Base-by-base conservation (phyloP, 1,140 invertebrate species). In the Camponotus floridanus region DNA sequence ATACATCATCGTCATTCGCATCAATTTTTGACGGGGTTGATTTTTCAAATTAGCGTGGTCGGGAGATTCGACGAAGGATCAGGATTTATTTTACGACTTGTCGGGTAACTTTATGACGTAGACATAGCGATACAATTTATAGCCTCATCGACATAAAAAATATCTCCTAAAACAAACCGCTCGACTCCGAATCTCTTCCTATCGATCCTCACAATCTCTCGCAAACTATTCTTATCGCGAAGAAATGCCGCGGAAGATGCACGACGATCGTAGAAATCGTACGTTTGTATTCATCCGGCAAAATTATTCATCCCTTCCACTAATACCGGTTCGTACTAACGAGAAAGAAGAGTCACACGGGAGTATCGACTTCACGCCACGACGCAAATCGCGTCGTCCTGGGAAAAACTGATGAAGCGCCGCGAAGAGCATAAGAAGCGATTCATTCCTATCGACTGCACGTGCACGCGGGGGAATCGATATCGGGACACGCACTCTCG, bases 231-330 rank as follows among this genome's bases (percentile, higher is more conserved):
- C 48, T 39, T 42, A 21, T 65, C 55, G 51, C 57, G 68, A 71
- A 31, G 15, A 33, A 18, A 15, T 5, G 8, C 21, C 18, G 7
- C 4, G 18, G 36, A 13, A n/a, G 8, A 0, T 13, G 15, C 3
- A 42, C 55, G 39, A 51, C 15, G 55, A 31, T 18, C 7, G 45
- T 8, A 18, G 62, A 26, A 33, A 5, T 76, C n/a, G 45, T 26
- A 51, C 13, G 48, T 92, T 92, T 87, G 90, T 93, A 92, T 93
- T 92, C 92, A 90, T 86, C 21, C 39, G 48, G 73, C 68, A 85
- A 90, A 91, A 93, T 93, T 91, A 90, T 92, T 92, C 90, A 64
- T 76, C 62, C 36, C 51, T 87, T 51, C 48, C 48, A 61, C 73
- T 51, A 42, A 55, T 74, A 76, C 83, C 61, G 86, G 48, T 31